phyloP scores from a whole-genome alignment of 2,113 vertebrate species.

The Stegostoma tigrinum region DNA sequence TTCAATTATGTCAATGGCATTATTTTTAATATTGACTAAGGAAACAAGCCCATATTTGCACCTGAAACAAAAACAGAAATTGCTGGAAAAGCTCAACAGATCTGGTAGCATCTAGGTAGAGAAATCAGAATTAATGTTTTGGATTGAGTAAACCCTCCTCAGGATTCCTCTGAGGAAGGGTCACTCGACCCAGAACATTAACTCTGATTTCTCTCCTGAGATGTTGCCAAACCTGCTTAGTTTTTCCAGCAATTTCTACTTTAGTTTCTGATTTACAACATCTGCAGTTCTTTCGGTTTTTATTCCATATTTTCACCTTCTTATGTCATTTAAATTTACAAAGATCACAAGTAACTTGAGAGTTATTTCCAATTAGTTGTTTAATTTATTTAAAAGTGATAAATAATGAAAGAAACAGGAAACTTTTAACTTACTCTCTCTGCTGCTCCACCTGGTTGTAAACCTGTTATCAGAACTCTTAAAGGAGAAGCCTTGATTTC shows the following conservation, averaged over 20 bases:
- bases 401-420: background rate
- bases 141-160: too few species aligned
- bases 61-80: too few species aligned
- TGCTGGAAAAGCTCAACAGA: too few species aligned
- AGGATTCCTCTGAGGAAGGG: too few species aligned
- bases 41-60: background rate
- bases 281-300: too few species aligned
- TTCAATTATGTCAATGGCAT: background rate
- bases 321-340: background rate
- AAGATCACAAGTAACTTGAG: background rate
- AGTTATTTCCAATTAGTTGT: background rate
- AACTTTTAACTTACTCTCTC: slow-evolving; percentile 61
- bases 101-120: too few species aligned
- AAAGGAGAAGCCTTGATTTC: slow-evolving; percentile 66
- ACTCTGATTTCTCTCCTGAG: too few species aligned
- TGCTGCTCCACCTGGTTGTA: slow-evolving; percentile 61
- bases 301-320: background rate
- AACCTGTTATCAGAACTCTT: slow-evolving; percentile 59
- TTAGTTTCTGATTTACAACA: too few species aligned
- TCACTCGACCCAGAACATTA: too few species aligned
- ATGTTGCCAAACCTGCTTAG: too few species aligned
- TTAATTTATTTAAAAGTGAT: background rate
- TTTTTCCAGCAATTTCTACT: too few species aligned
- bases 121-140: too few species aligned
- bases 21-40: background rate